These are phyloP conservation scores for Dendropsophus ebraccatus DNA, from an alignment of 2,113 vertebrate species.

Conservation along the genomic window DNA sequence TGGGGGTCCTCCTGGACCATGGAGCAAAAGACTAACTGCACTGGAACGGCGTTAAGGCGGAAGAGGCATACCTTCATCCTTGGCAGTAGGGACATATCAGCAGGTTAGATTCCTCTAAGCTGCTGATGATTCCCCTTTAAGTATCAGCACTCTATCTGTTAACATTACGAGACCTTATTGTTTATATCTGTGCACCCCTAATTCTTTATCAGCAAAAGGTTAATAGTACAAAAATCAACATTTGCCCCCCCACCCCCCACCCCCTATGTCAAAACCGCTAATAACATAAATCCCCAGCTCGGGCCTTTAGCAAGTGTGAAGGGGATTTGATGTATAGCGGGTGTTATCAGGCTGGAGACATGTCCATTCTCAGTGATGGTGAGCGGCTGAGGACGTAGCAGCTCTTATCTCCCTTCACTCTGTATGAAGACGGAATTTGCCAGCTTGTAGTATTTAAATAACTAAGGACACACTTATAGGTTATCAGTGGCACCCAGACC, in stretches of 20 bases:
- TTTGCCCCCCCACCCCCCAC: too few relatives aligned
- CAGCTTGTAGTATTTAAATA: constrained; percentile 56
- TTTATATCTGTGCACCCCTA: too few relatives aligned
- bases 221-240: neutral
- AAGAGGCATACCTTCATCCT: too few relatives aligned
- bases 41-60: too few relatives aligned
- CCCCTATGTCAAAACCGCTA: neutral
- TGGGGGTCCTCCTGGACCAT: too few relatives aligned
- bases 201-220: neutral
- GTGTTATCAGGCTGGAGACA: constrained; percentile 48
- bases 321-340: constrained; percentile 44
- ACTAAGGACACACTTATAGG: constrained; percentile 52
- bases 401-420: constrained; percentile 47
- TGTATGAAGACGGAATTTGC: constrained; percentile 29
- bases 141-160: too few relatives aligned
- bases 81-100: too few relatives aligned
- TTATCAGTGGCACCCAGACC: constrained; percentile 48
- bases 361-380: constrained; percentile 10
- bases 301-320: constrained; percentile 6
- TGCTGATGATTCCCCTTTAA: too few relatives aligned
- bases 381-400: constrained; percentile 8
- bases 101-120: too few relatives aligned
- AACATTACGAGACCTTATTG: too few relatives aligned
- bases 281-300: neutral
- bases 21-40: too few relatives aligned